Evolutionary conservation across 1,140 invertebrate genomes (phyloP), one percentile per base, ranked within the genome.

Genomic region (Drosophila littoralis): DNA sequence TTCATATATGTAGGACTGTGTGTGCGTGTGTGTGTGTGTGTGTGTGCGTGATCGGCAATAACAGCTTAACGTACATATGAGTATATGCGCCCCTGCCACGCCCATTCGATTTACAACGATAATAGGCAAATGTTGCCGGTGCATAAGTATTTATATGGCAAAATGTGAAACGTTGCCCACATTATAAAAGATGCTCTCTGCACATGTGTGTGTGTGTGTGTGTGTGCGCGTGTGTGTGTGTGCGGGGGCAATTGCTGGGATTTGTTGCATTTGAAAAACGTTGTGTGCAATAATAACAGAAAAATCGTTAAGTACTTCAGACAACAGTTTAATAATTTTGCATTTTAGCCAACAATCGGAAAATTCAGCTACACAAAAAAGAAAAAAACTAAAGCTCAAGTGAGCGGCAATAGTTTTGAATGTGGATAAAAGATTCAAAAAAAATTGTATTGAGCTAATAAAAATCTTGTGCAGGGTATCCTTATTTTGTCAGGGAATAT

Each of bases 1-100:
- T 88, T 89, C 84, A 89, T 89, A 77, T 85, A 61, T 76, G 68
- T 7, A 75, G 64, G 75, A 63, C 66, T 68, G 79, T 75, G 38
- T 45, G 35, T 43, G 55, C 42, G 33, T 13, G 12, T 51, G 36
- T 28, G 10, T 54, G 40, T 22, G 12, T 69, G 36, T 69, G 66
- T 63, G 51, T 65, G 38, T 74, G 43, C 74, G 57, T 54, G 75
- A 82, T 82, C 81, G 50, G 65, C 79, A 68, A 81, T 82, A 78
- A 78, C 79, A 84, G 69, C 63, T 58, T 58, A 67, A 55, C 36
- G 28, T 67, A 45, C 8, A 59, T 52, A 55, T 65, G 13, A 40
- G 45, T 15, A 64, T n/a, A 46, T 52, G 10, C 35, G 28, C 12
- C 42, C 10, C 17, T 6, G 8, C 28, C n/a, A 5, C 12, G 17